A percentile compares a stretch with the other conserved stretches of the same genome.
phyloP scores from a whole-genome alignment of 2,888 invertebrate genomes.

The Mycalesis mineus region DNA sequence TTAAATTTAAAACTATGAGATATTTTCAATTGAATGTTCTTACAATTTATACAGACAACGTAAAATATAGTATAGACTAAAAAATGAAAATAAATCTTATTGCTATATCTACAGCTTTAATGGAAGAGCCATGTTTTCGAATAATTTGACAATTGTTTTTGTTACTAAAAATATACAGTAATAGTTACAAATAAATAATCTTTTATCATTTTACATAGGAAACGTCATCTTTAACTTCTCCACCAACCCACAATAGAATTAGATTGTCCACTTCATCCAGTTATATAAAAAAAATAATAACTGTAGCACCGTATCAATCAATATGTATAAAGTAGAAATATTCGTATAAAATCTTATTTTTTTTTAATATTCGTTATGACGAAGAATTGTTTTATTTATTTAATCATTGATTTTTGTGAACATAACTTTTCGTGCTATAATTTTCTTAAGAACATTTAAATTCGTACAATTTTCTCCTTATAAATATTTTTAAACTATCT shows the following conservation, averaged over 20 bases:
- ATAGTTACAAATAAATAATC: slow-evolving; percentile 75
- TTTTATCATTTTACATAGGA: slow-evolving; percentile 67
- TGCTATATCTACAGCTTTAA: slow-evolving; percentile 68
- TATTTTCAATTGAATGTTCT: slow-evolving; percentile 57
- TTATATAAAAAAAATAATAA: slow-evolving; percentile 26
- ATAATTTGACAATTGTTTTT: slow-evolving; percentile 44
- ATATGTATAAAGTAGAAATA: not conserved
- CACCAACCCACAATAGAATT: slow-evolving; percentile 9
- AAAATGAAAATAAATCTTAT: slow-evolving; percentile 49
- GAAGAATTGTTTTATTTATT: no score
- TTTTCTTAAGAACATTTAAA: not conserved
- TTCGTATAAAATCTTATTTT: not conserved
- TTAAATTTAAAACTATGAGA: slow-evolving; percentile 63
- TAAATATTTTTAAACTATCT: not conserved
- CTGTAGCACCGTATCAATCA: slow-evolving; percentile 45
- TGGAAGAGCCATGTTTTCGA: slow-evolving; percentile 55
- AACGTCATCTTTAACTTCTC: slow-evolving; percentile 31
- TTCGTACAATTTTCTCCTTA: not conserved
- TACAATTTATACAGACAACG: slow-evolving; percentile 70
- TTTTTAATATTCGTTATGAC: no score
- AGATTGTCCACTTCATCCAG: slow-evolving; percentile 36
- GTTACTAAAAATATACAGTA: slow-evolving; percentile 64
- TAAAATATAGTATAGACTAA: slow-evolving; percentile 38
- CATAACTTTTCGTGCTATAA: not conserved
- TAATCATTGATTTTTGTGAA: no score